A percentile compares a stretch with the other conserved stretches of the same genome.
Conservation (phyloP, 2,797 vertebrate species). For the Hyperoplus lanceolatus region DNA sequence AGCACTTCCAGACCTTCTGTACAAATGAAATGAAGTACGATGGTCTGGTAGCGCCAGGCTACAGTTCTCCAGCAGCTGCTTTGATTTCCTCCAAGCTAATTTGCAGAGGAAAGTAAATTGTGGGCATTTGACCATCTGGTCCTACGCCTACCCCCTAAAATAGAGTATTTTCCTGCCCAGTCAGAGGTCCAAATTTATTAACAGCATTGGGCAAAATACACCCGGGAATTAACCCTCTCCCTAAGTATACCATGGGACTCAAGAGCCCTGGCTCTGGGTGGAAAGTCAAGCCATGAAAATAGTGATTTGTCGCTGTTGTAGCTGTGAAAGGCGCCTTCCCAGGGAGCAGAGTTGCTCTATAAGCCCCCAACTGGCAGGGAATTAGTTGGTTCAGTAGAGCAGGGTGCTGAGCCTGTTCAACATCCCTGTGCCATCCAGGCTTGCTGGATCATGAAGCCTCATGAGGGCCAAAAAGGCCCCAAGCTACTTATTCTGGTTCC, state of each 20-base stretch:
- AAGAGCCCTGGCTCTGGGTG: slow-evolving; percentile 53
- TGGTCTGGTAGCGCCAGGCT: too few relatives aligned
- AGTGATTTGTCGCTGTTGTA: slow-evolving; percentile 79
- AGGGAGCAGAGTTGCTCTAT: slow-evolving; percentile 55
- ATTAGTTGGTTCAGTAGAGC: slow-evolving; percentile 83
- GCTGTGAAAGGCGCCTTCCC: slow-evolving; percentile 74
- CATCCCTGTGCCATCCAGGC: slow-evolving; percentile 63
- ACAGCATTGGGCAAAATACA: slow-evolving; percentile 74
- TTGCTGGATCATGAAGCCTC: slow-evolving; percentile 56
- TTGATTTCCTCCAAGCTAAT: slow-evolving; percentile 79
- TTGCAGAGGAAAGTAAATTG: slow-evolving; percentile 79
- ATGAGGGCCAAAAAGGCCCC: slow-evolving; percentile 52
- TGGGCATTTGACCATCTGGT: slow-evolving; percentile 84
- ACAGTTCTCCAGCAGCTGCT: slow-evolving; percentile 69
- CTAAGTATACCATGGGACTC: slow-evolving; percentile 62
- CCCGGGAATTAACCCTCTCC: slow-evolving; percentile 74
- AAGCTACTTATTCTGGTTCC: slow-evolving; percentile 65
- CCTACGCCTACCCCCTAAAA: slow-evolving; percentile 68
- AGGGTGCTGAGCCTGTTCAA: slow-evolving; percentile 64
- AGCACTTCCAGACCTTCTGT: too few relatives aligned
- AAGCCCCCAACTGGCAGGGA: slow-evolving; percentile 75
- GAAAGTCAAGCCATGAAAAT: slow-evolving; percentile 77
- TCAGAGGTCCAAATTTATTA: slow-evolving; percentile 81
- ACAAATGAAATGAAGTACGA: too few relatives aligned
- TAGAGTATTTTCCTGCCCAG: slow-evolving; percentile 78